Conservation (phyloP, 1,140 invertebrate species). For the Chironomus tepperi region DNA sequence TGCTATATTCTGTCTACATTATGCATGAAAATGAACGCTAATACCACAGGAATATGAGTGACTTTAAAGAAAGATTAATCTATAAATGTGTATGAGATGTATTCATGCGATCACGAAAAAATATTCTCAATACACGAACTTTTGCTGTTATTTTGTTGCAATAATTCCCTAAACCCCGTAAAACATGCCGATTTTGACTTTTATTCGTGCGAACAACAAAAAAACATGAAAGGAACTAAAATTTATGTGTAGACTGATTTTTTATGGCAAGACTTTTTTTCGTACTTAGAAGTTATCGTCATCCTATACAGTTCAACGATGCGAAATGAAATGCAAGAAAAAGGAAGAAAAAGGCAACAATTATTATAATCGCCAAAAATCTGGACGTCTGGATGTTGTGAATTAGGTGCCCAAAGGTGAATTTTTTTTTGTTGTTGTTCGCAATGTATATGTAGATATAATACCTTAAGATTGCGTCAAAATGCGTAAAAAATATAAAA, state of each 20-base stretch:
- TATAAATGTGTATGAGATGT: neutral
- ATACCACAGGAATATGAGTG: slow-evolving; percentile 3
- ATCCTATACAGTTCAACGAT: neutral
- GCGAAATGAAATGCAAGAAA: neutral
- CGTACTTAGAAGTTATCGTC: neutral
- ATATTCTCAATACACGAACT: too few relatives aligned
- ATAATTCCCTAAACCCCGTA: neutral
- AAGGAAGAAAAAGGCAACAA: slow-evolving; percentile 2
- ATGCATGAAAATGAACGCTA: slow-evolving; percentile 1
- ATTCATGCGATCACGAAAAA: slow-evolving; percentile 12
- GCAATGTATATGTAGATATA: neutral
- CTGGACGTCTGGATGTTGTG: slow-evolving; percentile 16
- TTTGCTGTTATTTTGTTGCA: neutral
- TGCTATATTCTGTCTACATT: neutral
- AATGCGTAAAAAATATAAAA: neutral
- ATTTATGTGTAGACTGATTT: neutral
- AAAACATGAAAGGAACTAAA: neutral
- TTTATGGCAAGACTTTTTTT: neutral
- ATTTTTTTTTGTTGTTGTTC: neutral
- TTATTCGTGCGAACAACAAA: neutral
- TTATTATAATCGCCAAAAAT: slow-evolving; percentile 21
- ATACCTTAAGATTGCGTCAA: neutral
- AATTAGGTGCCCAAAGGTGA: neutral
- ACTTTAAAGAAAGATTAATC: slow-evolving; percentile 23
- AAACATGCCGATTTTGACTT: slow-evolving; percentile 4